These are phyloP conservation scores for Pipra filicauda DNA, from an alignment of 2,113 vertebrate species.

Conservation along the genomic window DNA sequence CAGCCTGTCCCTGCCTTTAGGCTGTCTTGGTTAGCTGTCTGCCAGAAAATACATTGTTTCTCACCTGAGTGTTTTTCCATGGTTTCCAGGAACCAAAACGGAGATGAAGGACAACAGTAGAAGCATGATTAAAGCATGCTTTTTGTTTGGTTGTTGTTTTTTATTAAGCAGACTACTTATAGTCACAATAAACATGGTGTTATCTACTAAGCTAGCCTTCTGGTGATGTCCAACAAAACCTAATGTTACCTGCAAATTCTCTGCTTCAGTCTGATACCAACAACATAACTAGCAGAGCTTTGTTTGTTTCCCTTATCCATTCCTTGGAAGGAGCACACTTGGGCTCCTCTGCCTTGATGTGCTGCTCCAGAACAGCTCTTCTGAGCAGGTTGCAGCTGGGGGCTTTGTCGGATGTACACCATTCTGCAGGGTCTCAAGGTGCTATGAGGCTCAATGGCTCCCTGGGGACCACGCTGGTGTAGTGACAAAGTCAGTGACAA, in stretches of 20 bases:
- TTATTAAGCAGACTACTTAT: neutral
- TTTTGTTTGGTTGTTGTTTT: neutral
- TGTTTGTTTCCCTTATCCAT: neutral
- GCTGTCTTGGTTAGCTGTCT: neutral
- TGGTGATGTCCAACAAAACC: neutral
- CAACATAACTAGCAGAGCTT: neutral
- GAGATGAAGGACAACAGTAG: neutral
- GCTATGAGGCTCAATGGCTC: accelerated
- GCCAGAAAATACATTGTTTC: neutral
- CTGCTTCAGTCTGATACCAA: neutral
- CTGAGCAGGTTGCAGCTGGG: neutral
- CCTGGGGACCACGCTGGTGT: accelerated
- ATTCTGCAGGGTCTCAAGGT: neutral
- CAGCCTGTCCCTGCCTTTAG: neutral
- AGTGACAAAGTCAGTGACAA: neutral
- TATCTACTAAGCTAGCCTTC: neutral
- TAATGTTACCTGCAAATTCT: neutral
- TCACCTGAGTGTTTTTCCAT: neutral
- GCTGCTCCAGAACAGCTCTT: neutral
- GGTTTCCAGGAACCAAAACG: neutral
- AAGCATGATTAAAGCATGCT: neutral
- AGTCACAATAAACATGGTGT: neutral
- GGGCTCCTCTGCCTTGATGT: accelerated
- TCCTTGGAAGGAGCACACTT: neutral
- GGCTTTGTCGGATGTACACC: neutral